phyloP scores from a whole-genome alignment of 2,797 vertebrate species.

The Sphaeramia orbicularis region DNA sequence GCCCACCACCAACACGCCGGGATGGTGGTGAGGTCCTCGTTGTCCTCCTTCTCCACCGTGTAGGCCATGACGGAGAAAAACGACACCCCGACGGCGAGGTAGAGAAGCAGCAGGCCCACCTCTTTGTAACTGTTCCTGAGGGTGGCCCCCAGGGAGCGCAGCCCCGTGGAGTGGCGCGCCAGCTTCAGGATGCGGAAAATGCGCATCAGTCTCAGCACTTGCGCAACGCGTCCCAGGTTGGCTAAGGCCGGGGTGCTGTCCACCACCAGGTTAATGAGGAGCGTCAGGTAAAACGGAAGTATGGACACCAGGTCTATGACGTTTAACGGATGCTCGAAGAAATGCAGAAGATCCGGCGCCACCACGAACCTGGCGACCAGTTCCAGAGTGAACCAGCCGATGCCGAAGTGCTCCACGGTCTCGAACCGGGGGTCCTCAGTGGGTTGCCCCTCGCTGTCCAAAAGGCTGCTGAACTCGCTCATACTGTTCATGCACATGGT shows the following conservation, averaged over 20 bases:
- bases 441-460: constrained; percentile 85
- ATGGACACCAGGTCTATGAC: constrained; percentile 97
- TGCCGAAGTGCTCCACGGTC: constrained; percentile 94
- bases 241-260: constrained; percentile 93
- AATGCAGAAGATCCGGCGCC: constrained; percentile 92
- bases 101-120: constrained; percentile 95
- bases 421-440: constrained; percentile 94
- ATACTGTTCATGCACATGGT: constrained; percentile 99
- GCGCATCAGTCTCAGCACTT: constrained; percentile 95
- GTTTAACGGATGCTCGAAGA: constrained; percentile 94
- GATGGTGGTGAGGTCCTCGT: constrained; percentile 93
- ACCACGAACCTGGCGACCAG: constrained; percentile 92
- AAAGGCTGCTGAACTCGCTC: constrained; percentile 89
- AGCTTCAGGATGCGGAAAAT: constrained; percentile 96
- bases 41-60: constrained; percentile 97
- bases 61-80: constrained; percentile 99
- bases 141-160: constrained; percentile 95
- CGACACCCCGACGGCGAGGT: constrained; percentile 96
- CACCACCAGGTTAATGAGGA: constrained; percentile 92
- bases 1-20: constrained; percentile 99
- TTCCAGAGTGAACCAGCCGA: constrained; percentile 98
- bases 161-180: constrained; percentile 95
- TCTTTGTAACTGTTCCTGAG: constrained; percentile 97
- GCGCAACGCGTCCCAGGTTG: constrained; percentile 94
- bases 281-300: constrained; percentile 95